Conservation (phyloP, 1,140 invertebrate species). For the Amyelois transitella region DNA sequence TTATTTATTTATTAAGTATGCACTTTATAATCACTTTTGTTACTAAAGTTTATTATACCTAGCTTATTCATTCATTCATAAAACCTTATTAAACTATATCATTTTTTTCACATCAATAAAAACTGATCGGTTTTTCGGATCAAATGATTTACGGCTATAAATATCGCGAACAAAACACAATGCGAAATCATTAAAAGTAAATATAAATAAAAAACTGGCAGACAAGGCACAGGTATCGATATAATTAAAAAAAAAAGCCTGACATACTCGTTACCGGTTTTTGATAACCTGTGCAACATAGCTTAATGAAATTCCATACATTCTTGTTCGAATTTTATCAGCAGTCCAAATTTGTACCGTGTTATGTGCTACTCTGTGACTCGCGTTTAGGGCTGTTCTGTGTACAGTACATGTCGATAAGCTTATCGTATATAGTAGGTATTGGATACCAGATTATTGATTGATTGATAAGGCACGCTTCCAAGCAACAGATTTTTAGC, state of each 20-base stretch:
- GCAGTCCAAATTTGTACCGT: slow-evolving; percentile 18
- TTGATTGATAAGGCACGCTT: slow-evolving; percentile 49
- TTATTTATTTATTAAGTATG: too few species aligned
- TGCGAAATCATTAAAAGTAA: too few species aligned
- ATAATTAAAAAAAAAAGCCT: slow-evolving; percentile 22
- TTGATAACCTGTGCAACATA: slow-evolving; percentile 12
- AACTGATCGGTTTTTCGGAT: too few species aligned
- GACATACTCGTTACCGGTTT: slow-evolving; percentile 3
- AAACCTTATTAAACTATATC: too few species aligned
- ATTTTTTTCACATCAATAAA: too few species aligned
- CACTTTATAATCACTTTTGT: too few species aligned
- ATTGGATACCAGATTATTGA: slow-evolving; percentile 59
- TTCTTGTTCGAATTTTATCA: slow-evolving; percentile 1
- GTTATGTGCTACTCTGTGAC: slow-evolving; percentile 20
- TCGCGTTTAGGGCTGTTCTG: slow-evolving; percentile 20
- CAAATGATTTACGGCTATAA: too few species aligned
- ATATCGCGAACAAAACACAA: too few species aligned
- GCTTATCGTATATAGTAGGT: slow-evolving; percentile 38
- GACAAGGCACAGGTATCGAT: too few species aligned
- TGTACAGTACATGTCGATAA: slow-evolving; percentile 27
- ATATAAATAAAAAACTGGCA: too few species aligned
- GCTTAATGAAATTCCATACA: slow-evolving; percentile 13
- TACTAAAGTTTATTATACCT: too few species aligned
- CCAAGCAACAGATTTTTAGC: slow-evolving; percentile 50
- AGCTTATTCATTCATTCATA: too few species aligned